A percentile compares a stretch with the other conserved stretches of the same genome.
Evolutionary conservation across 1,140 invertebrate species (phyloP).

Genomic region (Sycophaga agraensis): DNA sequence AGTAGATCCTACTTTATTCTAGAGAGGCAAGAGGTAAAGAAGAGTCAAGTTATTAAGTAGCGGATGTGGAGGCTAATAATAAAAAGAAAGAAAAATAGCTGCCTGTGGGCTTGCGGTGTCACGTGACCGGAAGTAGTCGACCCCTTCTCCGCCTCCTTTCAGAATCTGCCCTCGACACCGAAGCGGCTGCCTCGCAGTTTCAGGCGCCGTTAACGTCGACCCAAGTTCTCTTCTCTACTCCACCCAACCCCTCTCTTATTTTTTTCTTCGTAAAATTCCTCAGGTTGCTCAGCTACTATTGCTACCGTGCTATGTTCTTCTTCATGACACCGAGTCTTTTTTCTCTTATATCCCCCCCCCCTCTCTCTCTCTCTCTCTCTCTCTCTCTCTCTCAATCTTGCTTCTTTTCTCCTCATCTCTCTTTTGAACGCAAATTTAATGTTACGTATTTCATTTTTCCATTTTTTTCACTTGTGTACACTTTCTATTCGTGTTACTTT

Average conservation of each 20-base stretch:
- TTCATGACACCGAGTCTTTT: constrained; percentile 8
- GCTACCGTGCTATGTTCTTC: too few species aligned
- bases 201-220: background rate
- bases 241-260: constrained; percentile 19
- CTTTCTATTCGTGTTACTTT: background rate
- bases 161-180: constrained; percentile 1
- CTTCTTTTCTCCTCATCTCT: background rate
- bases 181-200: background rate
- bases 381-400: background rate
- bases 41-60: constrained; percentile 52
- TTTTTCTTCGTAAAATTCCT: background rate
- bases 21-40: constrained; percentile 30
- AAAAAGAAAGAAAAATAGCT: constrained; percentile 59
- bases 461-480: too few species aligned
- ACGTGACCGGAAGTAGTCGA: constrained; percentile 57
- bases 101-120: constrained; percentile 50
- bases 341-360: background rate
- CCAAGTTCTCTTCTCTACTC: too few species aligned
- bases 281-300: too few species aligned
- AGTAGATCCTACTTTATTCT: too few species aligned
- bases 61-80: constrained; percentile 56
- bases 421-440: background rate
- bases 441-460: too few species aligned
- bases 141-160: constrained; percentile 38
- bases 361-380: constrained; percentile 28